Evolutionary conservation across 2,113 vertebrate genomes (phyloP), one percentile per base, ranked within the genome.

Genomic region (Alligator mississippiensis): DNA sequence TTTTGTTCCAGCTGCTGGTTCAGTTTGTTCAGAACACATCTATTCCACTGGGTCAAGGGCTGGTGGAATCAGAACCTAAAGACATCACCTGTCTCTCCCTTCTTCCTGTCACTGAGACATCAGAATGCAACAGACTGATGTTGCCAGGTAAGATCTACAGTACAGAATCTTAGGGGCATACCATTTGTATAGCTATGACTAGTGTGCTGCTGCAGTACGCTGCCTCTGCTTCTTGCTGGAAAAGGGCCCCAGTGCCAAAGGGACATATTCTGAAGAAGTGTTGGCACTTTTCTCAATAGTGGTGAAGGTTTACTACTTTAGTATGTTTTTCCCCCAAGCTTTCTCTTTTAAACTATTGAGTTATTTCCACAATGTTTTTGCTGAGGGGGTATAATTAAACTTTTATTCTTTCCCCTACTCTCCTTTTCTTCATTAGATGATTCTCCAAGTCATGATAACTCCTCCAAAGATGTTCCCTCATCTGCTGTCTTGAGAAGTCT

Each of bases 11-110:
- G 99, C 99, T 99, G 98, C 98, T 99, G 99, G 99, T 99, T 97
- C 99, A 99, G 97, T 99, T 99, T 99, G 99, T 99, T 92, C 99
- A 99, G 98, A 99, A 99, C 96, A 99, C 99, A 9, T 99, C 99
- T 96, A 99, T 99, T 97, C 99, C 99, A 7, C 92, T 99, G 96
- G 99, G 98, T 83, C 99, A 99, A 96, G 98, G 98, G 87, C 97
- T 99, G 94, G 99, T 99, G 97, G 99, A 99, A 95, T 96, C 98
- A 0, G 99, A 99, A 93, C 94, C 98, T 94, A 99, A 99, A 98
- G 98, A 98, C 91, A 97, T 98, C 91, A 97, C 98, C 92, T 99
- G 98, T 93, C 98, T 99, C 84, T 99, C 99, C 90, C 98, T 99
- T 77, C 98, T 99, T 96, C 96, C 98, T 17, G 98, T 99, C 55